A percentile compares a stretch with the other conserved stretches of the same genome.
phyloP scores from a whole-genome alignment of 30 jellyfish, hydroid and myxozoan genomes.

The Catostylus mosaicus region DNA sequence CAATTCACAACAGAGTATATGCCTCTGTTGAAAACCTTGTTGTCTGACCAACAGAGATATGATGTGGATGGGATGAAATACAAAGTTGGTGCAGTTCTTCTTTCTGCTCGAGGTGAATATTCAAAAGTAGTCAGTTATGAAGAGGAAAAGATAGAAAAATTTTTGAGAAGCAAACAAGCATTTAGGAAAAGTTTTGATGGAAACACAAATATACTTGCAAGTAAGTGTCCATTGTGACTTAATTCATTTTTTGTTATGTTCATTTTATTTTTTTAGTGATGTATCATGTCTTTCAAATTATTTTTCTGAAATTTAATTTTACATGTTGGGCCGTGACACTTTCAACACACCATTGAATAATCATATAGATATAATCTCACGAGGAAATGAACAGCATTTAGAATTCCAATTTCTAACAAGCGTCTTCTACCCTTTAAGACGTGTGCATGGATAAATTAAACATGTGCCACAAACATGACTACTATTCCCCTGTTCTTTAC shows the following conservation, averaged over 20 bases:
- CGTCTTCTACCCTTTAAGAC: too few relatives aligned
- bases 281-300: too few relatives aligned
- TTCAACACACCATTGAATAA: too few relatives aligned
- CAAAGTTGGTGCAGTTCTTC: slow-evolving; percentile 10
- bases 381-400: too few relatives aligned
- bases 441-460: too few relatives aligned
- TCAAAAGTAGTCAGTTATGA: slow-evolving; percentile 33
- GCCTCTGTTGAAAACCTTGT: slow-evolving; percentile 1
- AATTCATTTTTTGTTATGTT: neutral
- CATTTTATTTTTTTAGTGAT: neutral
- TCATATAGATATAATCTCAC: too few relatives aligned
- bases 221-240: slow-evolving; percentile 22
- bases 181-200: slow-evolving; percentile 17
- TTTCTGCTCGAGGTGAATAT: slow-evolving; percentile 52
- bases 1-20: slow-evolving; percentile 32
- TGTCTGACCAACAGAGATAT: slow-evolving; percentile 8
- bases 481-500: too few relatives aligned
- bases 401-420: too few relatives aligned
- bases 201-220: neutral
- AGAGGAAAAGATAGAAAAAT: neutral
- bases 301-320: too few relatives aligned
- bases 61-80: slow-evolving; percentile 25
- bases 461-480: too few relatives aligned
- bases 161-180: neutral
- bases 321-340: too few relatives aligned